Conservation (phyloP, 2,113 vertebrate species). For the Carassius carassius region DNA sequence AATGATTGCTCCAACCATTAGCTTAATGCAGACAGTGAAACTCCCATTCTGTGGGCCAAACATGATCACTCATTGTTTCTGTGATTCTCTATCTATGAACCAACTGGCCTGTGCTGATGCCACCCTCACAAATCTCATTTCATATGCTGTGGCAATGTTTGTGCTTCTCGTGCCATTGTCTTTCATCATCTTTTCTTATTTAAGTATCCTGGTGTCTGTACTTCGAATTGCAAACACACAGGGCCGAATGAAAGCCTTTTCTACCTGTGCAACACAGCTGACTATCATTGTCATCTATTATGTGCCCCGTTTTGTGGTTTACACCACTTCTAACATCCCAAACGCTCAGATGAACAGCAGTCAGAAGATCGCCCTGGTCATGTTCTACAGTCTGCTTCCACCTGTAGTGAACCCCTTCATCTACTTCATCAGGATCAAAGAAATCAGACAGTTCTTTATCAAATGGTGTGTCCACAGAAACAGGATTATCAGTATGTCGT, state of each 20-base stretch:
- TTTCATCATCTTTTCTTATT: slow-evolving; percentile 60
- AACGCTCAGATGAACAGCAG: slow-evolving; percentile 41
- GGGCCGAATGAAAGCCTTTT: slow-evolving; percentile 58
- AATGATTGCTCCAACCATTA: slow-evolving; percentile 34
- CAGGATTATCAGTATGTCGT: neutral
- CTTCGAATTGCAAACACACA: slow-evolving; percentile 56
- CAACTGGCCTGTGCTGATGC: slow-evolving; percentile 47
- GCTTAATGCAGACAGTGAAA: neutral
- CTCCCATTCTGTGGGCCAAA: slow-evolving; percentile 60
- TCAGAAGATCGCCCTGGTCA: slow-evolving; percentile 41
- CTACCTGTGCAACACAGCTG: slow-evolving; percentile 60
- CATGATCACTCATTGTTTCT: slow-evolving; percentile 55
- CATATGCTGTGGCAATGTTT: slow-evolving; percentile 47
- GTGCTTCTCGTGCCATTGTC: slow-evolving; percentile 57
- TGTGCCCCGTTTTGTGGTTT: slow-evolving; percentile 60
- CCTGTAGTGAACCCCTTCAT: slow-evolving; percentile 60
- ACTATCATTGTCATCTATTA: slow-evolving; percentile 58
- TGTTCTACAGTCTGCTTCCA: slow-evolving; percentile 64
- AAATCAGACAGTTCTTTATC: slow-evolving; percentile 53
- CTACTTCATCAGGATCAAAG: slow-evolving; percentile 61
- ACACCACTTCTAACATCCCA: slow-evolving; percentile 32
- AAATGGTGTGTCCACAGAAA: slow-evolving; percentile 29
- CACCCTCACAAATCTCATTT: neutral
- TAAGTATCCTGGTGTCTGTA: slow-evolving; percentile 55
- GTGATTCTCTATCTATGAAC: slow-evolving; percentile 43